These are phyloP conservation scores for Varanus salvator DNA, from an alignment of 2,113 vertebrate species.

Conservation along the genomic window DNA sequence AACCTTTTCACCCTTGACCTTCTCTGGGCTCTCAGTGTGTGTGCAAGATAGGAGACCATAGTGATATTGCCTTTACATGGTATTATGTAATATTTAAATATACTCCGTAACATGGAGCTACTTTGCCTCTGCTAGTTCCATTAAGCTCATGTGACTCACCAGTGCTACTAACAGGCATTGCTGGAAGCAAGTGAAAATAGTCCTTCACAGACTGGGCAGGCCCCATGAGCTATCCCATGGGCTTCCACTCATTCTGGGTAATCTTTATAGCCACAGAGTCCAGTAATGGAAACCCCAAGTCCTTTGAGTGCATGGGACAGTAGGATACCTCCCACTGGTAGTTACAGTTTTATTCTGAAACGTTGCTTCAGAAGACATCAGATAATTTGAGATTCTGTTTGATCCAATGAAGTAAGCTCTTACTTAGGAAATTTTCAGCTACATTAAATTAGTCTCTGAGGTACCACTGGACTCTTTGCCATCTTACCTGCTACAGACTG, in stretches of 20 bases:
- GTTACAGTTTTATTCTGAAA: neutral
- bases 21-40: neutral
- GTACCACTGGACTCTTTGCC: neutral
- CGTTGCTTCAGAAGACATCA: neutral
- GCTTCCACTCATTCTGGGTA: too few species aligned
- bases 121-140: too few species aligned
- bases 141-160: too few species aligned
- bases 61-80: neutral
- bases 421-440: neutral
- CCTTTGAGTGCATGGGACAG: too few species aligned
- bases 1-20: neutral
- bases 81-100: neutral
- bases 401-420: neutral
- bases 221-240: too few species aligned
- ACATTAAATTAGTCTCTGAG: slow-evolving; percentile 1
- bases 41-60: neutral
- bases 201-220: too few species aligned
- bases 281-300: too few species aligned
- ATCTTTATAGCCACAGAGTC: too few species aligned
- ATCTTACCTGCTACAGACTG: neutral
- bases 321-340: too few species aligned
- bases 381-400: neutral
- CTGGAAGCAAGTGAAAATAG: too few species aligned
- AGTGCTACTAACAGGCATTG: too few species aligned
- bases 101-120: neutral